Conservation (phyloP, 2,113 vertebrate species). For the Pomatorhinus ruficollis region DNA sequence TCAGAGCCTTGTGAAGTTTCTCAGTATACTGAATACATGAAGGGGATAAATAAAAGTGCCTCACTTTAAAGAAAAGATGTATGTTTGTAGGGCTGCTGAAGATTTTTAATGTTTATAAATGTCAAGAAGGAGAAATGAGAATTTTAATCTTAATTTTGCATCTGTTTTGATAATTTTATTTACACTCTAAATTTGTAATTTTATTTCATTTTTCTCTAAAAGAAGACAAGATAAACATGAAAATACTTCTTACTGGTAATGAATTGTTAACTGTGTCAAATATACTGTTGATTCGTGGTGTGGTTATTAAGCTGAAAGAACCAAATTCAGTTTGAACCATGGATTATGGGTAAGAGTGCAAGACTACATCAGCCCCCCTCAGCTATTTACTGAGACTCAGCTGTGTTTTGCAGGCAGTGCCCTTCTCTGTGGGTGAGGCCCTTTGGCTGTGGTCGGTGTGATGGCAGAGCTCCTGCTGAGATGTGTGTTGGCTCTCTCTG, state of each 20-base stretch:
- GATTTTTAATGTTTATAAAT: not conserved
- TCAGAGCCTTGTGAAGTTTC: not conserved
- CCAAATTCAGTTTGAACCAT: not conserved
- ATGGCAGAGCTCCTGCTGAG: not conserved
- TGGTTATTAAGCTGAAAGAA: not conserved
- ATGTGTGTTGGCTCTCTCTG: not conserved
- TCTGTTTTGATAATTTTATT: not conserved
- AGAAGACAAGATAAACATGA: not conserved
- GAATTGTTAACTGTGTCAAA: not conserved
- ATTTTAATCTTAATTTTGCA: not conserved
- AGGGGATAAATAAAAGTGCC: not conserved
- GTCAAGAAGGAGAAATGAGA: not conserved
- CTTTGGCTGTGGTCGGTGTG: rapidly evolving
- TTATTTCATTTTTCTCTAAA: not conserved
- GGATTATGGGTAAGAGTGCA: not conserved
- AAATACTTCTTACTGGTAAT: not conserved
- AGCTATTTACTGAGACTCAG: not conserved
- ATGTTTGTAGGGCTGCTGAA: not conserved
- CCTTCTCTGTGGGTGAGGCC: not conserved
- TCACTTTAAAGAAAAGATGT: not conserved
- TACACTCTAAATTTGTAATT: not conserved
- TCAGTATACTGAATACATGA: not conserved
- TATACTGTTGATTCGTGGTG: not conserved
- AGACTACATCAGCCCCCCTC: not conserved
- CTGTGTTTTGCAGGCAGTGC: not conserved